Percentiles rank a stretch among this genome's conserved stretches.
These are phyloP conservation scores for Geococcyx californianus DNA, from an alignment of 2,113 vertebrate genomes.

Conservation along the genomic window DNA sequence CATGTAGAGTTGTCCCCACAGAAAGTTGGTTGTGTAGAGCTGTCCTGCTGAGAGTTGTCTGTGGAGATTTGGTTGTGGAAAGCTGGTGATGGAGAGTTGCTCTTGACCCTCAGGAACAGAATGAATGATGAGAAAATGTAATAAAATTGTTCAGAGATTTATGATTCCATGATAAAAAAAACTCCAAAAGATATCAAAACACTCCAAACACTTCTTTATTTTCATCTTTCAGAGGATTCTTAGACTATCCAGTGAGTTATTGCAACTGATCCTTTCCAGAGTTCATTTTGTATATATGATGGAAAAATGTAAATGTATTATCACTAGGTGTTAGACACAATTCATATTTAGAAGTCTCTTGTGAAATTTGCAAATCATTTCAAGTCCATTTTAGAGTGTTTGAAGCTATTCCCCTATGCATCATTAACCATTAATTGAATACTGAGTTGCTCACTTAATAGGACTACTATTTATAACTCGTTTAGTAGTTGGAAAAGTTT, in stretches of 20 bases:
- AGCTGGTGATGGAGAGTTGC: too few species aligned
- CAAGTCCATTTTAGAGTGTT: conserved; percentile 8
- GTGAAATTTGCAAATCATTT: conserved; percentile 23
- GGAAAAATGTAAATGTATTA: background rate
- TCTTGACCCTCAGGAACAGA: background rate
- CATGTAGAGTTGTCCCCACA: too few species aligned
- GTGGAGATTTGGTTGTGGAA: too few species aligned
- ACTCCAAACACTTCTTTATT: background rate
- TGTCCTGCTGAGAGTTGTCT: too few species aligned
- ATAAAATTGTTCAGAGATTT: background rate
- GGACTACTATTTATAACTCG: conserved; percentile 40
- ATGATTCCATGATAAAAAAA: background rate
- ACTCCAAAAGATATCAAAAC: background rate
- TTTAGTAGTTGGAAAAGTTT: conserved; percentile 21
- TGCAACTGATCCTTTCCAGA: background rate
- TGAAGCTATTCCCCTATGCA: conserved; percentile 18
- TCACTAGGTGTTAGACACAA: background rate
- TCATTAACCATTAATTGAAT: conserved; percentile 57
- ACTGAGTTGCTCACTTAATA: conserved; percentile 28
- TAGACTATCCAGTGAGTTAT: background rate
- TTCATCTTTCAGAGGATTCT: background rate
- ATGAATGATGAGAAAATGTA: background rate
- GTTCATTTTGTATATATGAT: background rate
- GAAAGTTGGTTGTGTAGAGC: too few species aligned
- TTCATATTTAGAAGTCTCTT: background rate